Percentiles rank a stretch among this genome's conserved stretches.
Evolutionary conservation across 1,140 invertebrate genomes (phyloP).

Genomic region (Meloidogyne exigua): DNA sequence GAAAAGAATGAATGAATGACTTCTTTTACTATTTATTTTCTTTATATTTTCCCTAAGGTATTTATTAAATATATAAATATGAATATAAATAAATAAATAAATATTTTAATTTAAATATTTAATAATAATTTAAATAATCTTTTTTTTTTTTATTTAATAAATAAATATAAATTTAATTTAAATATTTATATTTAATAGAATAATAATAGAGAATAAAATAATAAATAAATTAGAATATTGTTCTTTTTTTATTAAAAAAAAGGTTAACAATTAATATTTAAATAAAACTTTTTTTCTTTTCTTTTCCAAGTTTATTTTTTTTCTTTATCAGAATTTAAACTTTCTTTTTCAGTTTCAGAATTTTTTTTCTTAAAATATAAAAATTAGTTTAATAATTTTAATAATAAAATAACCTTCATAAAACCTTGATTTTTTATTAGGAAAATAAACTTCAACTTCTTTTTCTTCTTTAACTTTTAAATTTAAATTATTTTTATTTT

Average conservation of each 20-base stretch:
- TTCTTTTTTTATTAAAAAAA: no score
- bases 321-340: background rate
- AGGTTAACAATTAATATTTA: no score
- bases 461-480: background rate
- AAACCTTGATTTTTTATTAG: slow-evolving; percentile 4
- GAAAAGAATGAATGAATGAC: background rate
- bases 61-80: background rate
- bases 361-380: background rate
- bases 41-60: background rate
- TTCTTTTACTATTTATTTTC: background rate
- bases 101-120: background rate
- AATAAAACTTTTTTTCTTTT: no score
- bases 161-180: background rate
- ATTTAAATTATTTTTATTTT: no score
- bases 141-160: background rate
- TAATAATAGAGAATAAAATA: no score
- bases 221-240: no score
- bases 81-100: background rate
- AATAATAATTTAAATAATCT: background rate
- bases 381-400: background rate
- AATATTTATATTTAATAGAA: no score
- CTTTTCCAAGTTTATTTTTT: no score
- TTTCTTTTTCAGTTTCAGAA: background rate
- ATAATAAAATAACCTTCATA: background rate
- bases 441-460: background rate